Base-by-base conservation (phyloP, 2,888 invertebrate species). In the Meteorus cinctellus region DNA sequence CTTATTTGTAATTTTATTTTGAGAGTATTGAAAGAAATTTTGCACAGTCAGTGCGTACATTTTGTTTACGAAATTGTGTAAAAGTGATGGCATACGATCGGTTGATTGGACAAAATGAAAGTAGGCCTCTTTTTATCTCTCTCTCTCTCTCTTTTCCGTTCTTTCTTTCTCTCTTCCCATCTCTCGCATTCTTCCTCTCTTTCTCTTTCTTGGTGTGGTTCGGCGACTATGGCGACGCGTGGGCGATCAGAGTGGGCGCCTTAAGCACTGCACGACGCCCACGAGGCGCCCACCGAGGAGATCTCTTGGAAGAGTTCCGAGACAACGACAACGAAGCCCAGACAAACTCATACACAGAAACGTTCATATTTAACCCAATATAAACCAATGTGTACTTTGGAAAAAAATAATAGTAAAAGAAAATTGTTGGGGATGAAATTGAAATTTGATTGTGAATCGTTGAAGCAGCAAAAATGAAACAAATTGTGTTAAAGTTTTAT, bases 241-340 rank as follows among this genome's bases (percentile, higher is more conserved):
- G 79, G 81, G 81, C 78, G 84, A 75, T 59, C 69, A 78, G 81
- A 83, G 86, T 85, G 85, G 86, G 86, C 84, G 84, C 83, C 72
- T 72, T 63, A 70, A 77, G 77, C 79, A 78, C 78, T 75, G 82
- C 55, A 55, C 80, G 81, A 81, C 80, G 81, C 86, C 86, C 86
- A 86, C 86, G 81, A 78, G 80, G 85, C 84, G 82, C 82, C 85
- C 82, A 85, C 84, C 81, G 78, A 63, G 60, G 68, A 62, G 36
- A 65, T 63, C 72, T 72, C 63, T 72, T 72, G 72, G 72, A 62
- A 63, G 63, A 72, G 48, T 63, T 72, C 62, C 48, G 63, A 72
- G 45, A 48, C 27, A 27, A 41, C 72, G 69, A 62, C 63, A 45
- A 48, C 31, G 24, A 55, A 27, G 45, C 45, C 62, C 48, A 72